Conservation (phyloP, 2,797 vertebrate genomes). For the Telmatherina bonti region DNA sequence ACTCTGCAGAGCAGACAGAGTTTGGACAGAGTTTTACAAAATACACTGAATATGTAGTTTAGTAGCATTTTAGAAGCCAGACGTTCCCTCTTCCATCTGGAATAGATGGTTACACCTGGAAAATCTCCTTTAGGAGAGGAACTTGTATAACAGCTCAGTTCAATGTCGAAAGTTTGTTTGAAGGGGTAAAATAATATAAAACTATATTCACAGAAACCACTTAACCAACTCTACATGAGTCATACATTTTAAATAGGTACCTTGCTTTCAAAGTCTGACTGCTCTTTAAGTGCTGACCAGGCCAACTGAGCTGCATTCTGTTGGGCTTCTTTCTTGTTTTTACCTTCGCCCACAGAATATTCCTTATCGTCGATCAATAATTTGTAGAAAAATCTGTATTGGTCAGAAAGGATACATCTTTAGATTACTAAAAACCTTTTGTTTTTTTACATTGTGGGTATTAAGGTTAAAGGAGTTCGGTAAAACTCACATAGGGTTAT, state of each 20-base stretch:
- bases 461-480: not conserved
- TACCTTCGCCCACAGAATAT: constrained; percentile 73
- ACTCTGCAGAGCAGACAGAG: no score
- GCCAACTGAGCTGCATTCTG: constrained; percentile 75
- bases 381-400: constrained; percentile 75
- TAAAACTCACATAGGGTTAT: constrained; percentile 73
- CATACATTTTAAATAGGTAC: constrained; percentile 38
- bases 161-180: not conserved
- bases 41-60: no score
- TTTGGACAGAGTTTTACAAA: no score
- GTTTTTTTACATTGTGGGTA: not conserved
- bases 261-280: constrained; percentile 40
- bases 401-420: not conserved
- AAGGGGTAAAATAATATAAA: not conserved
- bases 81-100: no score
- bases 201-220: not conserved
- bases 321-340: constrained; percentile 72
- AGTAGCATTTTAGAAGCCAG: no score
- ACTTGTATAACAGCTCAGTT: not conserved
- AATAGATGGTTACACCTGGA: no score
- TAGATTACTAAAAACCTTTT: not conserved
- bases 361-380: constrained; percentile 54
- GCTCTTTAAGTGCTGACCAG: constrained; percentile 17
- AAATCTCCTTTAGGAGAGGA: not conserved
- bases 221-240: not conserved